These are phyloP conservation scores for Drosophila quadrilineata DNA, from an alignment of 1,140 invertebrate species.

Conservation along the genomic window DNA sequence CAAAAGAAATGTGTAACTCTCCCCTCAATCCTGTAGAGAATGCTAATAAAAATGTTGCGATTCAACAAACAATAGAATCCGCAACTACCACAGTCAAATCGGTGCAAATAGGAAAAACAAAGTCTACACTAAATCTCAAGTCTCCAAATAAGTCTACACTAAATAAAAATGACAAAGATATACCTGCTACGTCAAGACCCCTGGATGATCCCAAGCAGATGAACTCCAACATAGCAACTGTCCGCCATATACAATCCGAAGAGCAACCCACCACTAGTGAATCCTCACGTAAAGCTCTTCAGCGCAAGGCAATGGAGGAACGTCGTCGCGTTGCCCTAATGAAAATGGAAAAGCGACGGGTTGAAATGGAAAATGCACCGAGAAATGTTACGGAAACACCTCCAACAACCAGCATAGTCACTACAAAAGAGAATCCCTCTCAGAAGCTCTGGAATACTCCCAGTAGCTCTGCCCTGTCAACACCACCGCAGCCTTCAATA, in stretches of 20 bases:
- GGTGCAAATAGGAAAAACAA: too few relatives aligned
- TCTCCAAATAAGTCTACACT: too few relatives aligned
- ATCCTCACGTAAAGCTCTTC: slow-evolving; percentile 24
- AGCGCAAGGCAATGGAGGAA: slow-evolving; percentile 45
- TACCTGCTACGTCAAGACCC: background rate
- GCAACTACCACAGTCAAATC: too few relatives aligned
- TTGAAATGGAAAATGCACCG: slow-evolving; percentile 27
- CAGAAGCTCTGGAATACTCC: too few relatives aligned
- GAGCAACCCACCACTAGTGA: slow-evolving; percentile 53
- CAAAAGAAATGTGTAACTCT: too few relatives aligned
- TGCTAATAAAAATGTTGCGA: too few relatives aligned
- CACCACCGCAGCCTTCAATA: background rate
- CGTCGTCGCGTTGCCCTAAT: slow-evolving; percentile 41
- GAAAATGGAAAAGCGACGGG: slow-evolving; percentile 51
- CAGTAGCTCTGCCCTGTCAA: background rate
- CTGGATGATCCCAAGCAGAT: background rate
- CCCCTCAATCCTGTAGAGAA: too few relatives aligned
- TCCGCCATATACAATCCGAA: background rate
- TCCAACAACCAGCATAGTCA: background rate
- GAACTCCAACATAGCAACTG: background rate
- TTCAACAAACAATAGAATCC: too few relatives aligned
- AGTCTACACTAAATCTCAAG: too few relatives aligned
- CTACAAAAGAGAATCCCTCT: too few relatives aligned
- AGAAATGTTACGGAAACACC: background rate
- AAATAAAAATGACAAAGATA: too few relatives aligned